Evolutionary conservation across 2,797 vertebrate genomes (phyloP), one percentile per base, ranked within the genome.

Genomic region (Meriones psammophilus): DNA sequence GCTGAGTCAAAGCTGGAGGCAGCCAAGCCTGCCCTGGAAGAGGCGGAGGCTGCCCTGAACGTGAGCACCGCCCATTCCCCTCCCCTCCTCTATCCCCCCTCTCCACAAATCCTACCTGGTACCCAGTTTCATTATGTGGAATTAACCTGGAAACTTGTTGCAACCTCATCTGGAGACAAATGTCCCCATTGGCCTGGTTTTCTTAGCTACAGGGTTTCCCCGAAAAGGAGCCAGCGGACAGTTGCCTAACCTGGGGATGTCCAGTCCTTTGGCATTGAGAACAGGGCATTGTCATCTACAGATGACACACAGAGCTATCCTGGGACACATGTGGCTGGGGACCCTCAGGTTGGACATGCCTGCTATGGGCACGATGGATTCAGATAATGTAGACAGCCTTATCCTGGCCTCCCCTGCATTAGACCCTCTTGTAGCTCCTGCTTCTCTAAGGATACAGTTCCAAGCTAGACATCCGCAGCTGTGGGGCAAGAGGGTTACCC

Each of bases 1-100:
- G 99, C 99, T 0, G 98, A 99, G 97, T 95, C 66, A 46, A 99
- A 99, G 94, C 98, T 99, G 3, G 98, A 99, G 94, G 99, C 99
- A 0, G 99, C 99, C 30, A 99, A 89, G 91, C 99, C 99, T 77
- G 99, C 99, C 0, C 92, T 99, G 96, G 98, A 98, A 94, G 98
- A 98, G 89, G 99, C 99, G 39, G 98, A 99, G 97, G 98, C 98
- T 46, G 99, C 99, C 88, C 94, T 99, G 85, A 99, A 99, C 78
- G 99, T 99, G 94, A 99, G 98, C 97, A 77, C 73, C 26, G 7
- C 0, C 0, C 30, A 5, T 5, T 13, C 64, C 4, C 69, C 9
- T 1, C 2, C 20, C 36, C 36, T 8, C 8, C 12, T 15, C 7
- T 5, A 8, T 20, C 4, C 6, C 17, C 9, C 50, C 30, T 60